Conservation (phyloP, 92 coral and sea anemone genomes). For the Epizoanthus illoricatus region DNA sequence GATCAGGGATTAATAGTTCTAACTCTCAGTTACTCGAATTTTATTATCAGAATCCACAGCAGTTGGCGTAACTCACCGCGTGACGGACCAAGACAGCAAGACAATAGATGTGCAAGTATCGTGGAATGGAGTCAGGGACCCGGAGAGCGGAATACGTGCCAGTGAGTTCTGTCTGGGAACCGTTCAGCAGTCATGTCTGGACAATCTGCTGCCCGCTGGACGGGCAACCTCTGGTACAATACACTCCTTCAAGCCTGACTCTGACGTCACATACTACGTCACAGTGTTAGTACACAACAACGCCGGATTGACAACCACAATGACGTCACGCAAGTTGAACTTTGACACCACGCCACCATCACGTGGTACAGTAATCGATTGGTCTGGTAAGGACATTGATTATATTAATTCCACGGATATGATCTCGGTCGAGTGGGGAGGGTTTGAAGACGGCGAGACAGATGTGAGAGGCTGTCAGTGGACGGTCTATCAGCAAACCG, state of each 20-base stretch:
- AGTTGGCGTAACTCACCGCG: constrained; percentile 62
- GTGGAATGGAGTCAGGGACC: constrained; percentile 55
- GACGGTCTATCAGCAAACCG: constrained; percentile 72
- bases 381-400: constrained; percentile 64
- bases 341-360: constrained; percentile 21
- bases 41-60: constrained; percentile 28
- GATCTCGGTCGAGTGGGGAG: constrained; percentile 72
- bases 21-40: constrained; percentile 17
- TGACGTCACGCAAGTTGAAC: constrained; percentile 39
- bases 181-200: constrained; percentile 46
- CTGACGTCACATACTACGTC: constrained; percentile 24
- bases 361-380: constrained; percentile 81
- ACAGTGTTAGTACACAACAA: constrained; percentile 1
- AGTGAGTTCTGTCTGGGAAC: constrained; percentile 80
- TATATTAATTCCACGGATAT: constrained; percentile 59
- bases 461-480: constrained; percentile 74
- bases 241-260: constrained; percentile 16
- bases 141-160: constrained; percentile 52
- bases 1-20: background rate
- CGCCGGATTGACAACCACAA: constrained; percentile 12
- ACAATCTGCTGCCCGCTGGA: constrained; percentile 33
- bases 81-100: constrained; percentile 58
- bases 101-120: constrained; percentile 55
- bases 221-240: constrained; percentile 24
- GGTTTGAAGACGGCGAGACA: constrained; percentile 79